phyloP scores from a whole-genome alignment of 2,797 vertebrate species.

The Gymnoscopelus braueri region DNA sequence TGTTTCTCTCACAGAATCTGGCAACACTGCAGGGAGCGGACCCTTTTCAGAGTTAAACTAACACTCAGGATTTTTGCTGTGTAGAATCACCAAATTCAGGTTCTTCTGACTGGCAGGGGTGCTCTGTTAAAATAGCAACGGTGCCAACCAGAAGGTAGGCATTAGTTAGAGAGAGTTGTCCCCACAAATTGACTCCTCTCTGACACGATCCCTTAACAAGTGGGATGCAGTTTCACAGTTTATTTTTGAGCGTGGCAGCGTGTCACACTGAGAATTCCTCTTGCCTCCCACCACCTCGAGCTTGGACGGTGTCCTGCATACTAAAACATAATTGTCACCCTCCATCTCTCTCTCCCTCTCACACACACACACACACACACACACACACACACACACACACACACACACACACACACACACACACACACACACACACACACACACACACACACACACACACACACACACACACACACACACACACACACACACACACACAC shows the following conservation, averaged over 20 bases:
- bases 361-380: not conserved
- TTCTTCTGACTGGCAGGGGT: too few relatives aligned
- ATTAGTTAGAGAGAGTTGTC: slow-evolving; percentile 28
- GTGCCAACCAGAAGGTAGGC: slow-evolving; percentile 6
- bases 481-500: slow-evolving; percentile 8
- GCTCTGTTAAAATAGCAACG: not conserved
- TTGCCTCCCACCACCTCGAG: slow-evolving; percentile 60
- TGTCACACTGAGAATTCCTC: slow-evolving; percentile 71
- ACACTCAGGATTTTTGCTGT: too few relatives aligned
- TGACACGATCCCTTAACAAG: slow-evolving; percentile 28
- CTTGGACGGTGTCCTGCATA: slow-evolving; percentile 58
- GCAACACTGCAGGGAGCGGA: too few relatives aligned
- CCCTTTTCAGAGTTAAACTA: too few relatives aligned
- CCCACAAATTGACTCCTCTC: slow-evolving; percentile 3
- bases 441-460: slow-evolving; percentile 16
- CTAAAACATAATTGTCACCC: slow-evolving; percentile 44
- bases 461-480: slow-evolving; percentile 5
- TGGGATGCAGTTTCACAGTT: slow-evolving; percentile 63
- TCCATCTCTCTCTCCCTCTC: slow-evolving; percentile 19
- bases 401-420: slow-evolving; percentile 7
- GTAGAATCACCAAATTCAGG: too few relatives aligned
- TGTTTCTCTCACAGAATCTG: too few relatives aligned
- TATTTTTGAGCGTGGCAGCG: slow-evolving; percentile 65
- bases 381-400: not conserved
- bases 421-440: not conserved